Evolutionary conservation across 1,140 invertebrate species (phyloP).

Genomic region (Matsumurasca onukii): DNA sequence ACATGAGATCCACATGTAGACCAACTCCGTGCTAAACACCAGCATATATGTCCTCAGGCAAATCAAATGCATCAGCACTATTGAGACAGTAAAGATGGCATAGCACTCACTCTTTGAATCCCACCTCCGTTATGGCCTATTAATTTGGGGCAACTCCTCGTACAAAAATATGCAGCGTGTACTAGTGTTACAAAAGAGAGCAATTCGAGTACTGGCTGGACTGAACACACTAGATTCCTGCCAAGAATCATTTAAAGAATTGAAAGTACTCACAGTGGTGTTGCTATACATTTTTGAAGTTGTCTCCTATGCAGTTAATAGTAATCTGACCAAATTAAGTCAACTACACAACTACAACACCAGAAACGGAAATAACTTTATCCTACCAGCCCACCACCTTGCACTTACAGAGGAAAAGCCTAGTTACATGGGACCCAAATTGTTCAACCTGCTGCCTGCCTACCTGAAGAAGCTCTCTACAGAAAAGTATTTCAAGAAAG

Average conservation of each 20-base stretch:
- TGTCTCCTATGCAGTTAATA: neutral
- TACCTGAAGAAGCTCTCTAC: neutral
- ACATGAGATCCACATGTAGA: neutral
- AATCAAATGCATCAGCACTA: neutral
- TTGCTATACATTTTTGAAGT: neutral
- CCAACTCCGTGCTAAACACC: neutral
- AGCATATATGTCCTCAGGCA: neutral
- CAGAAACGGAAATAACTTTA: neutral
- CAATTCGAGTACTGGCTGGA: neutral
- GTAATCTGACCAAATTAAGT: neutral
- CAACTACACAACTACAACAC: conserved; percentile 7
- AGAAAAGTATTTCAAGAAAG: no score
- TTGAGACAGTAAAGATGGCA: neutral
- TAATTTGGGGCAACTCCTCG: neutral
- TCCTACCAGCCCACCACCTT: neutral
- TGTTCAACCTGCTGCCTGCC: no score
- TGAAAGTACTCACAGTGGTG: neutral
- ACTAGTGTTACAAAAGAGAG: neutral
- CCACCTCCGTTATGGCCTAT: neutral
- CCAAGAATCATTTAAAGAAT: neutral
- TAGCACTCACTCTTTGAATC: neutral
- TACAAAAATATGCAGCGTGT: neutral
- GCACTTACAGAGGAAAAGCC: neutral
- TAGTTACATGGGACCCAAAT: no score
- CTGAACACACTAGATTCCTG: neutral